phyloP scores from a whole-genome alignment of 2,888 invertebrate species.

The Minunthozetes semirufus region DNA sequence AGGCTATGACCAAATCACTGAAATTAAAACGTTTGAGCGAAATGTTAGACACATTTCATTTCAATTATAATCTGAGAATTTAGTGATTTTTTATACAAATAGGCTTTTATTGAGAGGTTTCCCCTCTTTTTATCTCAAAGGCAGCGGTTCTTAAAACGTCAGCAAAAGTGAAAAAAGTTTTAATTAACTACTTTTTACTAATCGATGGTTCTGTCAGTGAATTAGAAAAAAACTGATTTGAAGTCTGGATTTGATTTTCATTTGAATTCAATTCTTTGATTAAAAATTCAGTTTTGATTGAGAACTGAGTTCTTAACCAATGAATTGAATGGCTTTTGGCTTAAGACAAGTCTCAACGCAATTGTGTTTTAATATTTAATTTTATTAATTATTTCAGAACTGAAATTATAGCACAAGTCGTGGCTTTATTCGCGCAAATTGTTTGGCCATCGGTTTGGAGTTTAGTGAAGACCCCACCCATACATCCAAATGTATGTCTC shows the following conservation, averaged over 20 bases:
- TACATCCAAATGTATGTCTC: not conserved
- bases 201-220: constrained; percentile 9
- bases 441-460: constrained; percentile 1
- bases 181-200: not conserved
- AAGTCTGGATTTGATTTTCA: not conserved
- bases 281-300: constrained; percentile 1
- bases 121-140: not conserved
- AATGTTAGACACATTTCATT: not conserved
- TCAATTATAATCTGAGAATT: not conserved
- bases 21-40: not conserved
- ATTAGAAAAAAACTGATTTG: not conserved
- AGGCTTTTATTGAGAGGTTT: no score
- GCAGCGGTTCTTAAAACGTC: not conserved
- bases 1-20: not conserved
- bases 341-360: not conserved
- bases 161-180: not conserved
- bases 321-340: not conserved
- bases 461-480: constrained; percentile 5
- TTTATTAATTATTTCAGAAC: not conserved
- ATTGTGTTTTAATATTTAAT: not conserved
- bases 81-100: not conserved
- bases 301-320: not conserved
- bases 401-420: not conserved
- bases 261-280: not conserved
- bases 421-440: no score